These are phyloP conservation scores for Pachypsylla venusta DNA, from an alignment of 1,140 invertebrate species.

Conservation along the genomic window DNA sequence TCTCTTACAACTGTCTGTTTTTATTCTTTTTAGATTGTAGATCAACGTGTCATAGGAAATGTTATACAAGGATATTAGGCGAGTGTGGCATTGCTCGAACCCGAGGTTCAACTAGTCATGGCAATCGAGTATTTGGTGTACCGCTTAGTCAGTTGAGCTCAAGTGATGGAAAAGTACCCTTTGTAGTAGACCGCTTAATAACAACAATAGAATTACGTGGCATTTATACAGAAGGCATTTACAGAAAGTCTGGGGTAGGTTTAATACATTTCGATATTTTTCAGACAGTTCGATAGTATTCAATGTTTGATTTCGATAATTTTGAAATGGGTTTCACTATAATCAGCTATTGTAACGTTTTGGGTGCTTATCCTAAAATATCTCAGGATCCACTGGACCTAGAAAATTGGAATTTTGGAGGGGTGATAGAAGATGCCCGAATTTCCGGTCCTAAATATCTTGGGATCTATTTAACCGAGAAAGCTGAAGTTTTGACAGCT, in stretches of 20 bases:
- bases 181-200: conserved; percentile 73
- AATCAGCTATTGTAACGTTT: too few relatives aligned
- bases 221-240: conserved; percentile 82
- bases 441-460: too few relatives aligned
- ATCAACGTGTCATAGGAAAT: conserved; percentile 88
- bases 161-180: conserved; percentile 62
- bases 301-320: too few relatives aligned
- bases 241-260: conserved; percentile 78
- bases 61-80: conserved; percentile 49
- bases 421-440: too few relatives aligned
- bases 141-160: conserved; percentile 54
- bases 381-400: too few relatives aligned
- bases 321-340: too few relatives aligned
- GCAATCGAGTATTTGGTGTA: conserved; percentile 56
- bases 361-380: too few relatives aligned
- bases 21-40: conserved; percentile 64
- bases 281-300: too few relatives aligned
- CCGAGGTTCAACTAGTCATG: conserved; percentile 35
- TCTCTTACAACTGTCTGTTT: conserved; percentile 9
- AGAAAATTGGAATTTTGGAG: too few relatives aligned
- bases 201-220: conserved; percentile 82
- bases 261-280: too few relatives aligned
- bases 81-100: conserved; percentile 33
- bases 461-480: too few relatives aligned
- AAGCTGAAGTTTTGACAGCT: too few relatives aligned